A percentile compares a stretch with the other conserved stretches of the same genome.
Evolutionary conservation across 2,888 invertebrate genomes (phyloP).

Genomic region (Mythimna albipuncta): DNA sequence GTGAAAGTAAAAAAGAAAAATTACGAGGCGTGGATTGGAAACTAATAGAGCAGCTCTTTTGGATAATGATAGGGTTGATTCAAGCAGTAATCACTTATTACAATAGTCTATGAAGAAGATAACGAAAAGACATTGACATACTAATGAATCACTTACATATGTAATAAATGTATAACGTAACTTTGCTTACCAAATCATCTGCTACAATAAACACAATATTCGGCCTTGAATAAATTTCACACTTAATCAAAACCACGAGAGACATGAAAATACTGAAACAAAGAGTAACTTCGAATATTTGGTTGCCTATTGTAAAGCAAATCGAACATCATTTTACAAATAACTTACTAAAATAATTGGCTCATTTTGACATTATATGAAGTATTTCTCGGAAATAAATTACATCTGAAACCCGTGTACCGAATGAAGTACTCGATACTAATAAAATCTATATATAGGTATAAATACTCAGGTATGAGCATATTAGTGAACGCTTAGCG

Average conservation of each 20-base stretch:
- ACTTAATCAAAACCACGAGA: constrained; percentile 41
- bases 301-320: neutral
- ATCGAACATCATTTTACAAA: constrained; percentile 16
- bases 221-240: constrained; percentile 79
- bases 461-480: neutral
- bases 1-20: too few relatives aligned
- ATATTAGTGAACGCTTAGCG: neutral
- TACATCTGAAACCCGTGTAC: constrained; percentile 20
- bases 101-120: too few relatives aligned
- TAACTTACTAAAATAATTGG: constrained; percentile 17
- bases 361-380: constrained; percentile 30
- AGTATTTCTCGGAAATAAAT: constrained; percentile 23
- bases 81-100: too few relatives aligned
- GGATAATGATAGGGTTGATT: too few relatives aligned
- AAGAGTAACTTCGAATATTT: constrained; percentile 15
- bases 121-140: neutral
- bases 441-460: constrained; percentile 9
- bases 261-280: constrained; percentile 49
- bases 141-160: neutral
- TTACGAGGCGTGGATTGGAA: too few relatives aligned
- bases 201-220: constrained; percentile 94
- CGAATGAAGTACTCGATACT: constrained; percentile 26
- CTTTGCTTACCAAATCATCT: constrained; percentile 93
- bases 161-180: neutral
- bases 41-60: too few relatives aligned